Base-by-base conservation (phyloP, 2,888 invertebrate genomes). In the Phengaris arion region DNA sequence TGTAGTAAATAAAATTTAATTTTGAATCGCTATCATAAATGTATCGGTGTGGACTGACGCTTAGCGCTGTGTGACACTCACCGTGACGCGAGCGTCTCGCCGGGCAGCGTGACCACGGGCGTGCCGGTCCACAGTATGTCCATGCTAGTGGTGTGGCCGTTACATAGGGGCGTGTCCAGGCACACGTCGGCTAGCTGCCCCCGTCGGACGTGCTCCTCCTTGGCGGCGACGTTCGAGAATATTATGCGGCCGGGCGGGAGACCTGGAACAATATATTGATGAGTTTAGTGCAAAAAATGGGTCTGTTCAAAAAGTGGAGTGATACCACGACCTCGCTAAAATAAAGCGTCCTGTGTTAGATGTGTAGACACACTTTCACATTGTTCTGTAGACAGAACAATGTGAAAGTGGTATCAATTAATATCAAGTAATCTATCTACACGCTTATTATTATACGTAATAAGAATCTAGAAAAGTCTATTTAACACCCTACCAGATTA, bases 91-190 rank as follows among this genome's bases (percentile, higher is more conserved):
- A 97, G 87, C 2, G 97, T 97, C 86, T 96, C 96, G 80, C 98
- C 97, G 0, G 99, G 99, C 81, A 99, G 93, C 0, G 99, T 99
- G 74, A 99, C 97, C 83, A 99, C 99, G 0, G 99, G 99, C 8
- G 99, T 99, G 76, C 99, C 99, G 0, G 99, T 99, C 99, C 99
- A 99, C 79, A 99, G 92, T 15, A 99, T 99, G 89, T 99, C 99
- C 99, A 99, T 99, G 80, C 99, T 99, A 10, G 99, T 99, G 0
- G 99, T 99, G 90, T 99, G 99, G 12, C 99, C 99, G 88, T 99
- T 99, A 87, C 99, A 99, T n/a, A 99, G 94, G 0, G 99, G 99
- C 0, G 99, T 99, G 91, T 99, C 99, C 48, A 99, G 94, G 83
- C 99, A 99, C 15, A 99, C 98, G 91, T 99, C 99, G 0, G 99